Base-by-base conservation (phyloP, 2,888 invertebrate genomes). In the Volucella inanis region DNA sequence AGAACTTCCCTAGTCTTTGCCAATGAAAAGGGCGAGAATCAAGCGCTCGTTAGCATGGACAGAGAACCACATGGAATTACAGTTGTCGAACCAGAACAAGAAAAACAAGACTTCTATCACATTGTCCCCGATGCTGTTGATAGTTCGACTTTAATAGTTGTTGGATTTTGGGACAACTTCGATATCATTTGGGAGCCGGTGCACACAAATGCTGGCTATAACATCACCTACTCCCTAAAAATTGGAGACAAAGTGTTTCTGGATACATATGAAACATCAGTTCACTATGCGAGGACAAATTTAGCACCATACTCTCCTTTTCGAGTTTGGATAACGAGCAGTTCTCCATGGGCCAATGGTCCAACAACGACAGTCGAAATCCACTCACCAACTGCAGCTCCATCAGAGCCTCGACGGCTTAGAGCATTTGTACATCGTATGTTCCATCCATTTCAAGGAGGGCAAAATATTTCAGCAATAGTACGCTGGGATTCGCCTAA, bases 341-440 rank as follows among this genome's bases (percentile, higher is more conserved):
- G 95, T 90, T 97, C 97, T 0, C 95, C 95, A 88, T 98, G 98
- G 98, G 96, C 96, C 14, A 94, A 95, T 2, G 95, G 97, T 0
- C 92, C 94, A 1, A 93, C 94, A 15, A 94, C 94, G 0, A 93
- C 94, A 0, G 93, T 94, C 0, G 92, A 93, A n/a, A 90, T 96
- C 0, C 94, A 94, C 88, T 96, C 98, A 0, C 98, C 98, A 0
- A 95, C 96, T 83, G 96, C 97, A 10, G 94, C 95, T 22, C 98
- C 98, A 0, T 94, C 95, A 1, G 94, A 94, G 31, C 98, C 98
- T 0, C 93, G 93, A 0, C 94, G 94, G 70, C 94, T 96, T 0
- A 93, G 98, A 54, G 94, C 96, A 8, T 98, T 96, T 90, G 94
- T 97, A 50, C 94, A 94, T 12, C 94, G 93, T 15, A 89, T 91